Evolutionary conservation across 1,140 invertebrate species (phyloP), one percentile per base, ranked within the genome.

Genomic region (Venturia canescens): DNA sequence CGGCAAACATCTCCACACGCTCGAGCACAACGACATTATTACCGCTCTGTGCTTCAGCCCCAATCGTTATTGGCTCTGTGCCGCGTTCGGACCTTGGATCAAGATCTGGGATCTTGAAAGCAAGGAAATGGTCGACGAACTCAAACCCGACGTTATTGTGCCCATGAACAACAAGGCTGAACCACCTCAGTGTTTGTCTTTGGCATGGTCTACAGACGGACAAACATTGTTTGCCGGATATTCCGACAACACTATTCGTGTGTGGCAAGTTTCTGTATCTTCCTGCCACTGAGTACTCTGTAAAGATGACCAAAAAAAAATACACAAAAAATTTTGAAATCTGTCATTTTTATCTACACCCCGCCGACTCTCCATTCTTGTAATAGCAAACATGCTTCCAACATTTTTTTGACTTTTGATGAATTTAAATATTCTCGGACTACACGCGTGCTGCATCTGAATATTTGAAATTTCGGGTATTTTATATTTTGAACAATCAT

Each of bases 21-120:
- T 99, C 84, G 98, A 99, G 88, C 98, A 99, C 91, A 99, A 98
- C 92, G 98, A 99, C 88, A 98, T 98, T 89, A 99, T 99, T 92
- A 99, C 98, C 88, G 97, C 98, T 9, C 93, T 99, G 84, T 98
- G 98, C 95, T 99, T 99, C 95, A 99, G 98, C 86, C 99, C 99
- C 71, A 99, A 99, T 93, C 96, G 99, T 90, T 99, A 99, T 90
- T 99, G 99, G 99, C 94, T 99, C 18, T 99, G 99, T 93, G 99
- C 98, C 88, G 99, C 99, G n/a, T 99, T 97, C 89, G 99, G 99
- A 87, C 97, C 98, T 78, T 97, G 96, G 85, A 99, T 99, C 90
- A 99, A 99, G 93, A 99, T 99, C 89, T 99, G 99, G 99, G 99
- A 99, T 94, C 94, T 99, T 89, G 99, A 99, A 94, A 98, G 97